These are phyloP conservation scores for Sminthurinus aureus DNA, from an alignment of 2,888 invertebrate genomes.

Conservation along the genomic window DNA sequence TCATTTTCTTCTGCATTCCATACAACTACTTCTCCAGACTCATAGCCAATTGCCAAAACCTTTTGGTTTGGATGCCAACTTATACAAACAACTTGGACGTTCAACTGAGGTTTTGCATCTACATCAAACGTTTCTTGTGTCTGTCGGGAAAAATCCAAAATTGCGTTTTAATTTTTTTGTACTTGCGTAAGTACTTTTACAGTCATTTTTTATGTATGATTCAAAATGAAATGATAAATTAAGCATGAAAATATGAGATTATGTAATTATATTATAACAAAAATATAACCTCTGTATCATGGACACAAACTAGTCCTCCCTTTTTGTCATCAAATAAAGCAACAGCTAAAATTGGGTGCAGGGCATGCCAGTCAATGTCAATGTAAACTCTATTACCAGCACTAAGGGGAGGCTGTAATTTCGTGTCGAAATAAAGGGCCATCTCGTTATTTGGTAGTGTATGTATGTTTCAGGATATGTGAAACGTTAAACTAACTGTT, in stretches of 20 bases:
- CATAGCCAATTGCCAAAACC: constrained; percentile 87
- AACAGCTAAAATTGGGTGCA: constrained; percentile 81
- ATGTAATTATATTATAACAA: constrained; percentile 55
- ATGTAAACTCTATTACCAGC: constrained; percentile 75
- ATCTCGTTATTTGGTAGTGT: constrained; percentile 64
- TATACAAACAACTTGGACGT: constrained; percentile 81
- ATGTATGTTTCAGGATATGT: neutral
- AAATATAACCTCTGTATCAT: constrained; percentile 66
- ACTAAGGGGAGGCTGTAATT: constrained; percentile 77
- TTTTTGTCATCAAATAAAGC: constrained; percentile 87
- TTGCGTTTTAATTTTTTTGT: neutral
- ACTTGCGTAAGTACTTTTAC: neutral
- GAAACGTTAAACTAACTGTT: neutral
- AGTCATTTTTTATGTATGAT: neutral
- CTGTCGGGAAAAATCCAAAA: constrained; percentile 63
- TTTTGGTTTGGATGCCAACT: constrained; percentile 90
- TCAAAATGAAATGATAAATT: neutral
- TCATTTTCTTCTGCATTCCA: constrained; percentile 76
- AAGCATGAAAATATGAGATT: neutral
- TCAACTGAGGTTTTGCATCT: constrained; percentile 76
- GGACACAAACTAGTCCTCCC: constrained; percentile 87
- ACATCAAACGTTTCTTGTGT: constrained; percentile 79
- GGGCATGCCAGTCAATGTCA: constrained; percentile 83
- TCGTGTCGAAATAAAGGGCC: constrained; percentile 85
- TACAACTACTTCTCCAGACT: constrained; percentile 86